Conservation (phyloP, 2,113 vertebrate genomes). For the Oplegnathus fasciatus region DNA sequence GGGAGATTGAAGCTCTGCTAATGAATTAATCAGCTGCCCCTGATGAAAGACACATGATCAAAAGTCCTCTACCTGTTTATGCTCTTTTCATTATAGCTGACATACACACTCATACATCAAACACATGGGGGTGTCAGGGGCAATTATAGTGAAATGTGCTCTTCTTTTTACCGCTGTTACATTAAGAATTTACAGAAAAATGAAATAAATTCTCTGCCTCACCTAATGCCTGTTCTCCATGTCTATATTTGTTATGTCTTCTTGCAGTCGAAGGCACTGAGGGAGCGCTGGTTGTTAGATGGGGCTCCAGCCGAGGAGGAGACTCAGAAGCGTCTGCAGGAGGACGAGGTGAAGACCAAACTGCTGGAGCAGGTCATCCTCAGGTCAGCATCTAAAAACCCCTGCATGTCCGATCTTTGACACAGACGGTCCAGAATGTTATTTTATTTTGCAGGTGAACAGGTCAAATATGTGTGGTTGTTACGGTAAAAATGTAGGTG, state of each 20-base stretch:
- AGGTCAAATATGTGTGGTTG: neutral
- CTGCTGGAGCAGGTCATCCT: conserved; percentile 92
- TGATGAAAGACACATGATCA: conserved; percentile 26
- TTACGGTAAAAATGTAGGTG: neutral
- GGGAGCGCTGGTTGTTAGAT: conserved; percentile 96
- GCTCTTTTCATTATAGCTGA: neutral
- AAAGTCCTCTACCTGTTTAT: neutral
- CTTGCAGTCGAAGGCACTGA: conserved; percentile 92
- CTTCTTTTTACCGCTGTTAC: neutral
- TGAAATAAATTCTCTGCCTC: neutral
- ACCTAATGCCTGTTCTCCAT: neutral
- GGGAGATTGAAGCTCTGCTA: conserved; percentile 15
- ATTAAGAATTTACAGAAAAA: neutral
- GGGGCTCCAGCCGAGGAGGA: conserved; percentile 93
- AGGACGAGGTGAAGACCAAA: conserved; percentile 91
- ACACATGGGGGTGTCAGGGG: neutral
- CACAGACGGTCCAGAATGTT: neutral
- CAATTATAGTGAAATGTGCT: neutral
- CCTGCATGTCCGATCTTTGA: neutral
- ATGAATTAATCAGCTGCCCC: conserved; percentile 30
- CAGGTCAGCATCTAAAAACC: conserved; percentile 83
- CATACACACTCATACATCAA: neutral
- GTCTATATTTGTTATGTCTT: neutral
- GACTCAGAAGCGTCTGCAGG: conserved; percentile 91
- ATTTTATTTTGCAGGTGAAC: neutral